Evolutionary conservation across 2,797 vertebrate genomes (phyloP).

Genomic region (Agapornis canus): DNA sequence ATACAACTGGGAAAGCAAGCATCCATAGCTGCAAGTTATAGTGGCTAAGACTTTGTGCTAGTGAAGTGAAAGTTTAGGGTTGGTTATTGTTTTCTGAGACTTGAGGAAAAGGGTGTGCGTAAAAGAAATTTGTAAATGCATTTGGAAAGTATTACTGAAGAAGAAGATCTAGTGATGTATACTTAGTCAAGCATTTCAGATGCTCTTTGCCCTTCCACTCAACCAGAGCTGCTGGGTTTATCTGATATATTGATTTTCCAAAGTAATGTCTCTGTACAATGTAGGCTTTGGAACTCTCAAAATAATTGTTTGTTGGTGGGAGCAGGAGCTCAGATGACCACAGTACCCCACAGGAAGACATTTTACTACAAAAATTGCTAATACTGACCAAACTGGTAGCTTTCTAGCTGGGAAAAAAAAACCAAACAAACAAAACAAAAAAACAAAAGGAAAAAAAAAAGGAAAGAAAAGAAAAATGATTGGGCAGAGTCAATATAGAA

Average conservation of each 20-base stretch:
- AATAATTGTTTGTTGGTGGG: background rate
- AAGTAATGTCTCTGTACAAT: background rate
- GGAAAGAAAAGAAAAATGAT: background rate
- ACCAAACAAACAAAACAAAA: background rate
- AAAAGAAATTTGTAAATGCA: background rate
- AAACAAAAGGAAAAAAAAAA: too few species aligned
- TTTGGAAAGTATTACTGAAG: background rate
- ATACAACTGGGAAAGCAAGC: background rate
- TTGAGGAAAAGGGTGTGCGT: background rate
- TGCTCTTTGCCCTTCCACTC: background rate
- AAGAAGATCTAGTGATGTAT: background rate
- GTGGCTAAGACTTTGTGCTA: background rate
- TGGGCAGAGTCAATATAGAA: background rate
- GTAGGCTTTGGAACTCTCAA: background rate
- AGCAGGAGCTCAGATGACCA: background rate
- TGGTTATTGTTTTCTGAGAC: background rate
- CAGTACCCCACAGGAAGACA: background rate
- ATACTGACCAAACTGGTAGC: background rate
- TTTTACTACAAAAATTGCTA: background rate
- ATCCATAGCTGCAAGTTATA: accelerated
- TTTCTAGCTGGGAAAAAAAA: background rate
- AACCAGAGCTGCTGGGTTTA: background rate
- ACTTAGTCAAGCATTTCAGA: background rate
- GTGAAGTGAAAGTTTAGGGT: background rate
- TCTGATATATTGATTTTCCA: background rate